phyloP scores from a whole-genome alignment of 37 sponge, comb jelly and placozoan genomes.

The Hexactinellida sp. region DNA sequence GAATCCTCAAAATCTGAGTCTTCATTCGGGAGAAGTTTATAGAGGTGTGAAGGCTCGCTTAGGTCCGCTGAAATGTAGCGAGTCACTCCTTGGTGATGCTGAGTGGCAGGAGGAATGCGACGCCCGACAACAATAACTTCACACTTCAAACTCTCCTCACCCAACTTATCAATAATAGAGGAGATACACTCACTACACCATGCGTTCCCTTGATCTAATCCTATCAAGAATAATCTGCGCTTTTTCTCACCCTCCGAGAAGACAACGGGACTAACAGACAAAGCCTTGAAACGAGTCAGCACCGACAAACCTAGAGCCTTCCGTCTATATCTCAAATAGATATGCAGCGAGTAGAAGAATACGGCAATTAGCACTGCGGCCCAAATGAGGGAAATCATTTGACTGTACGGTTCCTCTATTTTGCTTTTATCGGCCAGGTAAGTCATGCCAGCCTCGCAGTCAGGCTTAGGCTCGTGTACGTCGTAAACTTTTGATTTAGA shows the following conservation, averaged over 20 bases:
- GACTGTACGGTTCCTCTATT: neutral
- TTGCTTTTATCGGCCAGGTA: neutral
- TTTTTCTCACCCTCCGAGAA: neutral
- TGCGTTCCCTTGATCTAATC: neutral
- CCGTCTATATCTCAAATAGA: neutral
- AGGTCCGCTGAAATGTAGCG: neutral
- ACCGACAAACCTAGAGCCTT: neutral
- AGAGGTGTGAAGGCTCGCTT: neutral
- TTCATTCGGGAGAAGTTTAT: neutral
- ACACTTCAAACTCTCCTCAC: neutral
- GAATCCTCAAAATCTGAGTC: neutral
- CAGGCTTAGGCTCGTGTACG: neutral
- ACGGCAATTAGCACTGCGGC: neutral
- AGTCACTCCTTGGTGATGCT: neutral
- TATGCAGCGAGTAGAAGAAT: neutral
- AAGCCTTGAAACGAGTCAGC: neutral
- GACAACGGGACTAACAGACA: neutral
- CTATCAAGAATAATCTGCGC: neutral
- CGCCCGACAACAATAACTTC: neutral
- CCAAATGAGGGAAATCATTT: neutral
- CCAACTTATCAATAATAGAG: neutral
- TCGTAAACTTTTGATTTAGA: neutral
- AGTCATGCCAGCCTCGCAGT: neutral
- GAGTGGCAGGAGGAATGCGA: neutral
- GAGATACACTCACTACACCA: neutral